Evolutionary conservation across 1,140 invertebrate genomes (phyloP).

Genomic region (Whitmania pigra): DNA sequence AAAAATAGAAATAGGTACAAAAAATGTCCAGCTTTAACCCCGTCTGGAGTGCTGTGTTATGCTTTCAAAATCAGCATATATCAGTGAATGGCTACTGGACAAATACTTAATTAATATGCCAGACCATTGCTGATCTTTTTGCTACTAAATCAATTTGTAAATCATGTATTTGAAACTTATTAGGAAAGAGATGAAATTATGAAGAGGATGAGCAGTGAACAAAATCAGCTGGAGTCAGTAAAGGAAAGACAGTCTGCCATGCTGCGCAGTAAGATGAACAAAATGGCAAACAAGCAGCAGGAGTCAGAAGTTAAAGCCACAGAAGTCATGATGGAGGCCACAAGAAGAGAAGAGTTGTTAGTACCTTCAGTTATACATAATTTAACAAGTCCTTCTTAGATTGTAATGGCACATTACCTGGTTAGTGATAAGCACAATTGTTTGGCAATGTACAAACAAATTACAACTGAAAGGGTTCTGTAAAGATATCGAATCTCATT

Average conservation of each 20-base stretch:
- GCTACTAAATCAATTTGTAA: background rate
- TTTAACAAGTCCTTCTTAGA: no score
- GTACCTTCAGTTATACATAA: background rate
- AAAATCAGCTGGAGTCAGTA: background rate
- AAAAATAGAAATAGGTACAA: no score
- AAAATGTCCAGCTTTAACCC: no score
- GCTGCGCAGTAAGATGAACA: background rate
- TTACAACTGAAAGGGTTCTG: no score
- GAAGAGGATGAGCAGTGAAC: constrained; percentile 6
- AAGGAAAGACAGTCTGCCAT: constrained; percentile 9
- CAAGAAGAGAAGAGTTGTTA: constrained; percentile 4
- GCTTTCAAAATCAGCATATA: no score
- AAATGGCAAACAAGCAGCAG: constrained; percentile 4
- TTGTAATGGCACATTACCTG: no score
- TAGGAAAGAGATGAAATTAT: constrained; percentile 13
- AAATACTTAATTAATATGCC: background rate
- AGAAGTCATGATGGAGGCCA: background rate
- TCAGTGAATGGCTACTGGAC: no score
- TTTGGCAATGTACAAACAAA: no score
- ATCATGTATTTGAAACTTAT: background rate
- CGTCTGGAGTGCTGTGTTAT: no score
- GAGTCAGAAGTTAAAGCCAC: constrained; percentile 4
- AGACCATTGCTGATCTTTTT: background rate
- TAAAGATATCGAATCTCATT: no score
- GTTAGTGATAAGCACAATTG: no score